These are phyloP conservation scores for Cheirogaleus medius DNA, from an alignment of 2,113 vertebrate genomes.

Conservation along the genomic window DNA sequence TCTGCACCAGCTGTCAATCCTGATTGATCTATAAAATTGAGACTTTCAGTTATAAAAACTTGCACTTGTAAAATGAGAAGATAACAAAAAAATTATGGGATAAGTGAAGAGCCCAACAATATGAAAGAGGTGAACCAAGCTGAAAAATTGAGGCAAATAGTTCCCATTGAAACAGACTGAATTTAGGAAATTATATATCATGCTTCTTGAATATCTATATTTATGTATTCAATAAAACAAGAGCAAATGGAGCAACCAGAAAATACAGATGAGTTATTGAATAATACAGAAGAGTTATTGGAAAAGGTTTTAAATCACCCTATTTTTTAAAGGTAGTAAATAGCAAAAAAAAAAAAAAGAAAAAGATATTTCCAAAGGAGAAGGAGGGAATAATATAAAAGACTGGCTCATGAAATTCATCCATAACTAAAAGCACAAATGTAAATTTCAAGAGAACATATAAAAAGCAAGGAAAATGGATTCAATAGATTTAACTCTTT, in stretches of 20 bases:
- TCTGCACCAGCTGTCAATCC: background rate
- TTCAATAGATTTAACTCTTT: background rate
- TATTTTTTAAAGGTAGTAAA: background rate
- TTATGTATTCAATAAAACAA: background rate
- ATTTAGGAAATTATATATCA: background rate
- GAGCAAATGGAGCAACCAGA: background rate
- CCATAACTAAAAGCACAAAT: conserved; percentile 11
- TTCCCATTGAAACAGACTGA: background rate
- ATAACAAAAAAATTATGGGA: background rate
- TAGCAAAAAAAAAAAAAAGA: conserved; percentile 23
- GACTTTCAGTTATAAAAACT: conserved; percentile 12
- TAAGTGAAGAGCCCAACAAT: background rate
- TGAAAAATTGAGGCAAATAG: background rate
- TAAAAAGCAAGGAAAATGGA: background rate
- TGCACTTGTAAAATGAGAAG: conserved; percentile 21
- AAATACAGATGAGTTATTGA: background rate
- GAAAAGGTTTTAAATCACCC: conserved; percentile 28
- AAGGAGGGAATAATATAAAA: background rate
- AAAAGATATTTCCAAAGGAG: background rate
- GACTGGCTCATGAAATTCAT: background rate
- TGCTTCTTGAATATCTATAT: background rate
- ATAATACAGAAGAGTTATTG: background rate
- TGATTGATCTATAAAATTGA: conserved; percentile 41
- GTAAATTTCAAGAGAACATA: conserved; percentile 15
- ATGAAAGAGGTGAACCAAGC: background rate